Conservation (phyloP, 2,113 vertebrate species). For the Platysternon megacephalum region DNA sequence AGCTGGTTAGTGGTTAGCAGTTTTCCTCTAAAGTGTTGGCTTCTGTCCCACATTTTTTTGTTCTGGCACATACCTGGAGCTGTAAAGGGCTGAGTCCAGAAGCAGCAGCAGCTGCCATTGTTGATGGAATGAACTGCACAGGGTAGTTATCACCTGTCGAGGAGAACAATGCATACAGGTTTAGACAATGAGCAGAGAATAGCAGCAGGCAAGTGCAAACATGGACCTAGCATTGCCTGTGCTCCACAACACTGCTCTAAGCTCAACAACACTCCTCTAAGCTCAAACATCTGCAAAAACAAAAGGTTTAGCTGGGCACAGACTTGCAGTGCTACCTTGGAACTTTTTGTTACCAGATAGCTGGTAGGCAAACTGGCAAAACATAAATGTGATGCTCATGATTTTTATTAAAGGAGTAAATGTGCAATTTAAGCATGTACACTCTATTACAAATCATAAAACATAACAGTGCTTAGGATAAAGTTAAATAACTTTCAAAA, state of each 20-base stretch:
- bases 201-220: constrained; percentile 92
- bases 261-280: constrained; percentile 81
- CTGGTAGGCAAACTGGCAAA: constrained; percentile 85
- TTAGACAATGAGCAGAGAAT: constrained; percentile 95
- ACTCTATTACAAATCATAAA: constrained; percentile 67
- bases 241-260: constrained; percentile 80
- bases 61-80: constrained; percentile 98
- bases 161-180: constrained; percentile 96
- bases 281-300: constrained; percentile 97
- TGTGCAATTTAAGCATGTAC: constrained; percentile 66
- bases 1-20: constrained; percentile 94
- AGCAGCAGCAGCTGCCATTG: constrained; percentile 99
- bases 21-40: constrained; percentile 89
- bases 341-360: constrained; percentile 83
- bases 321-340: constrained; percentile 83
- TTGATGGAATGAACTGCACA: constrained; percentile 99
- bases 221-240: constrained; percentile 80
- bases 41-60: constrained; percentile 85
- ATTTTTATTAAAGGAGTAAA: constrained; percentile 64
- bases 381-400: constrained; percentile 69
- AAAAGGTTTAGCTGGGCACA: constrained; percentile 89
- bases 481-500: constrained; percentile 44
- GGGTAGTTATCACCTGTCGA: constrained; percentile 99
- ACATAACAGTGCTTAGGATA: constrained; percentile 60
- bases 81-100: constrained; percentile 99